Evolutionary conservation across 2,888 invertebrate genomes (phyloP), one percentile per base, ranked within the genome.

Genomic region (Pogonocherus hispidulus): DNA sequence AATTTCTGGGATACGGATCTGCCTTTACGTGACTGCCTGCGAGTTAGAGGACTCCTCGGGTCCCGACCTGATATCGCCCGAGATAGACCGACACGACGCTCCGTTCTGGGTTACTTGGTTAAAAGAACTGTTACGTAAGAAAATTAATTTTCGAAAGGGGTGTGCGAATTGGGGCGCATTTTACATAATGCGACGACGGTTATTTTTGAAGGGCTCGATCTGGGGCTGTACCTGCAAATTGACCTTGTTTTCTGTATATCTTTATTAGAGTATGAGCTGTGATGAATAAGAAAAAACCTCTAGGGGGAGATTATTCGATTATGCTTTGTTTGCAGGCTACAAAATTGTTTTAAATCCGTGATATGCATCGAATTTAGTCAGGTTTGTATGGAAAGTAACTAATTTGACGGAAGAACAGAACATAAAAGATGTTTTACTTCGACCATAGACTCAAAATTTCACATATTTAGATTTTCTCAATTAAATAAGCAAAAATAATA

Each of bases 111-210:
- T 59, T 59, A 59, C 59, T 47, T 35, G 59, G 59, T 47, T 47
- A 47, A 47, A 46, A 35, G 47, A 35, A 47, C 46, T 46, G 63
- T 67, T 57, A 67, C 63, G 57, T 67, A 67, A 63, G 52, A 67
- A 67, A 67, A 67, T 67, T 63, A 67, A 67, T 63, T 67, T 67
- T 67, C 52, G 47, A 63, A 51, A 57, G 44, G 63, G 23, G 27
- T 59, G 47, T 46, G 46, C 55, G n/a, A n/a, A n/a, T n/a, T n/a
- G n/a, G n/a, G n/a, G n/a, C 22, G 37, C 56, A 57, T 63, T 67
- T 51, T 59, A 63, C 67, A 67, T 67, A 67, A 67, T 63, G 63
- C n/a, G n/a, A n/a, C 49, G 56, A 67, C 46, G 67, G 56, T 63
- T 55, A 62, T 62, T 67, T 49, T 67, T 56, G 63, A 63, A 62